These are phyloP conservation scores for Aphidius ervi DNA, from an alignment of 1,140 invertebrate genomes.

Conservation along the genomic window DNA sequence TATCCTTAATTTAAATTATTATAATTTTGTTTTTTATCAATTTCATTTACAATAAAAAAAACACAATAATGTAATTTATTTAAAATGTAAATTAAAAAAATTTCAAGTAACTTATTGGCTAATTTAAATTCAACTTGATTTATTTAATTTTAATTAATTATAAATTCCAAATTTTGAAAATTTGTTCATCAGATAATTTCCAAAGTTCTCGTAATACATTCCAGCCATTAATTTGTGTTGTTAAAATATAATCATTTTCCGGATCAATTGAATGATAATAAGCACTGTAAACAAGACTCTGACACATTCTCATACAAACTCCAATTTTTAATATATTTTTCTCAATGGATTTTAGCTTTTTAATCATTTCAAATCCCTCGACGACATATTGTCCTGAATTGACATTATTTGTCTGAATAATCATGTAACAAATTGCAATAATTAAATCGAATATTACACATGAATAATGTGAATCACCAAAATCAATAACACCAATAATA, in stretches of 20 bases:
- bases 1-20: too few species aligned
- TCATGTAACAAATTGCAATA: slow-evolving; percentile 76
- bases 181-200: slow-evolving; percentile 50
- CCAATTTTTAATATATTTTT: slow-evolving; percentile 67
- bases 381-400: slow-evolving; percentile 67
- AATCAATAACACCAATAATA: slow-evolving; percentile 68
- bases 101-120: too few species aligned
- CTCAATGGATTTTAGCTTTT: slow-evolving; percentile 60
- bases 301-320: slow-evolving; percentile 70
- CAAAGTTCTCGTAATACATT: slow-evolving; percentile 61
- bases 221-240: slow-evolving; percentile 68
- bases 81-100: too few species aligned
- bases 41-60: too few species aligned
- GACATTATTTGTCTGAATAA: slow-evolving; percentile 62
- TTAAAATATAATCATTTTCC: slow-evolving; percentile 72
- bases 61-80: too few species aligned
- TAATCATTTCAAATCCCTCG: slow-evolving; percentile 66
- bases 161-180: slow-evolving; percentile 52
- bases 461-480: slow-evolving; percentile 71
- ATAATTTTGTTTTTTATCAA: too few species aligned
- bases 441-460: slow-evolving; percentile 79
- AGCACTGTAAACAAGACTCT: slow-evolving; percentile 74
- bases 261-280: slow-evolving; percentile 73
- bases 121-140: not conserved
- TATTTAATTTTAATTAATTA: slow-evolving; percentile 5